Base-by-base conservation (phyloP, 2,797 vertebrate species). In the Cirrhinus mrigala region DNA sequence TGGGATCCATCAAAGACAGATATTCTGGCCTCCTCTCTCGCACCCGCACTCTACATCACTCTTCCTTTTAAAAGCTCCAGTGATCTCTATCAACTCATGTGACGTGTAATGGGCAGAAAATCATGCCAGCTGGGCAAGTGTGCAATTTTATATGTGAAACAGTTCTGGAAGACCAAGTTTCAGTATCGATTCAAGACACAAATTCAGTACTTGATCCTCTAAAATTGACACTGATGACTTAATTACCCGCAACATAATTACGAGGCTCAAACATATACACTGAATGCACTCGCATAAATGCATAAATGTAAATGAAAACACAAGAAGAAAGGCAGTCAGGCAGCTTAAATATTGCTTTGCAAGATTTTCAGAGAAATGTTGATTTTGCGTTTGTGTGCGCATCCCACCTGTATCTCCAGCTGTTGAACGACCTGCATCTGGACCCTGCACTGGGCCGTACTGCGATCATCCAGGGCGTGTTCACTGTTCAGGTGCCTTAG, bases 351-450 rank as follows among this genome's bases (percentile, higher is more conserved):
- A 44, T n/a, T 74, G 68, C 52, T 79, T 82, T 44, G 79, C 50
- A 70, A 81, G 79, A 54, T 44, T 70, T 73, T 52, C 10, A 6
- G 11, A 79, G 77, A 85, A 85, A 74, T 74, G 70, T 82, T 70
- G 54, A 78, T 78, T 70, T 62, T 84, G 84, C 54, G 70, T 75
- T 77, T 52, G 50, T 46, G 83, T 4, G 8, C 16, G 58, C 6
- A 58, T 91, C 95, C 77, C 91, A 99, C 98, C 98, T 99, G 98
- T 93, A 99, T 99, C 94, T 99, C 98, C 94, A 99, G 96, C 94
- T 99, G 98, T 92, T 99, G 98, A 83, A 99, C 98, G 94, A 99
- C 98, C 94, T 99, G 98, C 98, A 99, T 99, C 95, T 99, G 98
- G 87, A 99, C 98, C 91, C 98, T 94, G 93, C 98, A 99, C 94